Conservation (phyloP, 2,113 vertebrate genomes). For the Procavia capensis region DNA sequence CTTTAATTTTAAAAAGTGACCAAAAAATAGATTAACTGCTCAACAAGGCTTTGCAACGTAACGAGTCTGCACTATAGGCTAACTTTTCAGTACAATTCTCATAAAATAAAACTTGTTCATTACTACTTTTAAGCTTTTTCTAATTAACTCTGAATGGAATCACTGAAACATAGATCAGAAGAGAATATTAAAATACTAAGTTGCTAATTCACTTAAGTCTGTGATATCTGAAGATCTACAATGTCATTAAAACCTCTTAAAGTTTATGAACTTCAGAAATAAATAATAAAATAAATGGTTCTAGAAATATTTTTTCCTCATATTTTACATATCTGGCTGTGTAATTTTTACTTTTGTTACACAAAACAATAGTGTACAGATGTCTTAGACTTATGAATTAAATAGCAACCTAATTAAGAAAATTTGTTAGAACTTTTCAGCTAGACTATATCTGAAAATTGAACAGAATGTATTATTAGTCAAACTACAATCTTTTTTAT, state of each 20-base stretch:
- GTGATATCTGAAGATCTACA: slow-evolving; percentile 66
- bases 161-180: slow-evolving; percentile 77
- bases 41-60: slow-evolving; percentile 50
- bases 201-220: slow-evolving; percentile 69
- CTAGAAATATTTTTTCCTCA: slow-evolving; percentile 18
- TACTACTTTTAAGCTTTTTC: slow-evolving; percentile 69
- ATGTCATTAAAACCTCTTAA: slow-evolving; percentile 62
- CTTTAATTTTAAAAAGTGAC: slow-evolving; percentile 68
- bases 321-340: neutral
- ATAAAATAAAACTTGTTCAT: slow-evolving; percentile 71
- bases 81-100: slow-evolving; percentile 71
- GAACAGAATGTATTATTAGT: neutral
- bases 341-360: neutral
- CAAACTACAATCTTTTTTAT: neutral
- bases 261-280: slow-evolving; percentile 64
- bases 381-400: slow-evolving; percentile 1
- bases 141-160: slow-evolving; percentile 80
- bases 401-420: neutral
- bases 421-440: slow-evolving; percentile 18
- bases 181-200: slow-evolving; percentile 80
- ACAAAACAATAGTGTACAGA: neutral
- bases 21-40: slow-evolving; percentile 66
- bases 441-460: slow-evolving; percentile 26
- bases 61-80: slow-evolving; percentile 58
- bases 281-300: slow-evolving; percentile 61